Conservation (phyloP, 2,113 vertebrate species). For the Corythornis madagascariensis region DNA sequence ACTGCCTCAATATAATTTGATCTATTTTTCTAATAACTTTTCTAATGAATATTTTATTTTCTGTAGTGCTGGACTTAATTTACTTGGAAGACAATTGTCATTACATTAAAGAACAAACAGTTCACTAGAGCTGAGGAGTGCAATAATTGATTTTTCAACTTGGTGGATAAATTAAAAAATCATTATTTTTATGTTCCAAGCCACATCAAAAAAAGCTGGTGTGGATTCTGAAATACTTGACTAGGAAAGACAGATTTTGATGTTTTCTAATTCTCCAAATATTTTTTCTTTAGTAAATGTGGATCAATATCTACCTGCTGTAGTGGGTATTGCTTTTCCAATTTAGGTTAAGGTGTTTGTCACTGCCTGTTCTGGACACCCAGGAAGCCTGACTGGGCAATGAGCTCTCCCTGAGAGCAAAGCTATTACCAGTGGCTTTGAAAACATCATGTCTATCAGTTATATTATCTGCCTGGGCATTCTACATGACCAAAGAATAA, state of each 20-base stretch:
- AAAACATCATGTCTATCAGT: not conserved
- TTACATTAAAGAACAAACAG: conserved; percentile 55
- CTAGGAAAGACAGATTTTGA: not conserved
- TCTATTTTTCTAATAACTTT: conserved; percentile 68
- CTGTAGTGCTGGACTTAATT: conserved; percentile 53
- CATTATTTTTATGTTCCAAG: conserved; percentile 10
- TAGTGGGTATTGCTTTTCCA: not conserved
- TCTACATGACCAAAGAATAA: not conserved
- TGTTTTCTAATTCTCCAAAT: not conserved
- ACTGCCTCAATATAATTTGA: conserved; percentile 64
- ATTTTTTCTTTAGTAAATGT: not conserved
- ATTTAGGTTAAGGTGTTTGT: not conserved
- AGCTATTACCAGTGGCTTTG: not conserved
- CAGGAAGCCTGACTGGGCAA: not conserved
- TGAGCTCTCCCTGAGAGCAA: not conserved
- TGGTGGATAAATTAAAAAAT: conserved; percentile 31
- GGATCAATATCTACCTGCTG: not conserved
- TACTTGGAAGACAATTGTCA: conserved; percentile 41
- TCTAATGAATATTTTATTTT: conserved; percentile 74
- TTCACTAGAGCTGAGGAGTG: conserved; percentile 21
- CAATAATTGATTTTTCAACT: conserved; percentile 49
- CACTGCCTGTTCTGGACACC: not conserved
- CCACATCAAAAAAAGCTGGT: not conserved
- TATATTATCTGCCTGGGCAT: not conserved
- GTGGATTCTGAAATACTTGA: not conserved